These are phyloP conservation scores for Erpetoichthys calabaricus DNA, from an alignment of 2,797 vertebrate genomes.

Conservation along the genomic window DNA sequence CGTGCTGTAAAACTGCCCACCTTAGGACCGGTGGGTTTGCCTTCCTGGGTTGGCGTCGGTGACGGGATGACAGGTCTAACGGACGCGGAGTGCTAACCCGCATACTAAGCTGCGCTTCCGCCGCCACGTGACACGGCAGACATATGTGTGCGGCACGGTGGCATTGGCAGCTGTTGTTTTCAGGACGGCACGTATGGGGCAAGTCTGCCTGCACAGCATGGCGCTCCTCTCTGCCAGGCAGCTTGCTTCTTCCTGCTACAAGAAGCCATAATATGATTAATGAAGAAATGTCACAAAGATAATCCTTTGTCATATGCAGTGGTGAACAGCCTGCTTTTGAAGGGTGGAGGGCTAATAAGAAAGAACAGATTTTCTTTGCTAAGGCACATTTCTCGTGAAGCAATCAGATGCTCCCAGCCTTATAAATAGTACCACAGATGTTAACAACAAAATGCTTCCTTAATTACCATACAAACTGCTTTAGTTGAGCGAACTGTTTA, in stretches of 20 bases:
- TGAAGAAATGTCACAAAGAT: constrained; percentile 70
- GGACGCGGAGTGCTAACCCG: no score
- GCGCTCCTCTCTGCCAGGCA: constrained; percentile 34
- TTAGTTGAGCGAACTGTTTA: constrained; percentile 91
- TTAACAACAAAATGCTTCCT: constrained; percentile 86
- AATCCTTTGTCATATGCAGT: constrained; percentile 65
- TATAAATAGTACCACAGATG: constrained; percentile 79
- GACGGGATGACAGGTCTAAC: no score
- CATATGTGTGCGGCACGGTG: constrained; percentile 29
- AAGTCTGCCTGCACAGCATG: constrained; percentile 24
- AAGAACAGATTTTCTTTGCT: constrained; percentile 9
- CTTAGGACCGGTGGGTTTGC: no score
- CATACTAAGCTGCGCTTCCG: no score
- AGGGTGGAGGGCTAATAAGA: constrained; percentile 9
- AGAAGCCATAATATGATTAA: constrained; percentile 63
- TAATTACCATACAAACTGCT: constrained; percentile 98
- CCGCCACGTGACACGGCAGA: constrained; percentile 6
- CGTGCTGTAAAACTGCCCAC: no score
- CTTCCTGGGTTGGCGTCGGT: no score
- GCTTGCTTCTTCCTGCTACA: constrained; percentile 34
- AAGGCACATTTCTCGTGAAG: constrained; percentile 34
- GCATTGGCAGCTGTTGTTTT: constrained; percentile 38
- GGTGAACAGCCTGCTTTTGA: constrained; percentile 34
- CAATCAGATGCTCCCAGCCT: constrained; percentile 42
- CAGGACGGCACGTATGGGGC: constrained; percentile 27